Base-by-base conservation (phyloP, 2,113 vertebrate genomes). In the Ploceus nigricollis region DNA sequence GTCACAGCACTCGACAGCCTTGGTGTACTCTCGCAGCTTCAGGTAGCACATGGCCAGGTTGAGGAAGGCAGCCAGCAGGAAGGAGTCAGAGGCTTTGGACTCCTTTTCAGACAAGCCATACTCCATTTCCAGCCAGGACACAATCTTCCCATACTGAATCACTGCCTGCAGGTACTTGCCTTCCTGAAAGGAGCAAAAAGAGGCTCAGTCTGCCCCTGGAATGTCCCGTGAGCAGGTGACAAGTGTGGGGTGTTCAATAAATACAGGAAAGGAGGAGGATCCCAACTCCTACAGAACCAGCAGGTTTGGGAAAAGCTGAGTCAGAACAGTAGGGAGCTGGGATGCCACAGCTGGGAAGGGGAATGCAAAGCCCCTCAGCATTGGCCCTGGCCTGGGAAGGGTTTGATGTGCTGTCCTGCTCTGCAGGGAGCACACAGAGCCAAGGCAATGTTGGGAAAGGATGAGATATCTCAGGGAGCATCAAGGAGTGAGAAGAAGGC, bases 21-120 rank as follows among this genome's bases (percentile, higher is more conserved):
- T 99, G 89, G 98, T 44, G 39, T 98, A 99, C 10, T 99, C 99
- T 8, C 98, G 94, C 15, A 99, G 94, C 70, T 99, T 98, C 96
- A 99, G 98, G 97, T 98, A 99, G 97, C 99, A 99, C 98, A 99
- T 97, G 28, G 99, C 99, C 93, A 99, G 97, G 96, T 99, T 99
- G 80, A 99, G 98, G 94, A 99, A 98, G 60, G 99, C 98, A 22
- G 98, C 98, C 54, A 99, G 94, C 33, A 99, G 92, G 47, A 99
- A 98, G 2, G 98, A 98, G 27, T 98, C 97, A 0, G 99, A 98
- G 51, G 94, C 98, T 95, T 98, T 98, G 0, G 98, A 98, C 61
- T 99, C 98, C 73, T 98, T 98, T 13, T 97, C 97, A 2, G 98
- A 98, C 18, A 96, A 87, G 21, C 98, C 98, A 7, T 98, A 99